Percentiles rank a stretch among this genome's conserved stretches.
Conservation (phyloP, 2,797 vertebrate species). For the Myotis daubentonii region DNA sequence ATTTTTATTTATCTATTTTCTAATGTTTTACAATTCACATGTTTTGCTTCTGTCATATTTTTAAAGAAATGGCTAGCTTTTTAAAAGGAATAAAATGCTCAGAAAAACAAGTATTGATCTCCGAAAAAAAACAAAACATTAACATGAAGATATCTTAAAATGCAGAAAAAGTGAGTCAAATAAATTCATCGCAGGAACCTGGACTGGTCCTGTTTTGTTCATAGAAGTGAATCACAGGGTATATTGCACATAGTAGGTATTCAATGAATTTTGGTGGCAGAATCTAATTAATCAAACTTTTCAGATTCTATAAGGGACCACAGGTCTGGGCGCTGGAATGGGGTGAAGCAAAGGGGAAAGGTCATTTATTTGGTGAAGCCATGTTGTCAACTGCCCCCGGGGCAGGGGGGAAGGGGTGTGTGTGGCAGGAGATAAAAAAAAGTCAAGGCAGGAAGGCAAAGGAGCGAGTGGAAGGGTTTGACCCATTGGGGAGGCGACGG, state of each 20-base stretch:
- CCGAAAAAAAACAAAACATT: neutral
- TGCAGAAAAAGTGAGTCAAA: neutral
- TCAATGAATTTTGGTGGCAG: neutral
- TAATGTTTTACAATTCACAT: neutral
- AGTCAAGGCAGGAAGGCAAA: neutral
- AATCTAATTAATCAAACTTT: neutral
- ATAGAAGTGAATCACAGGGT: neutral
- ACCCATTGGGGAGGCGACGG: rapidly evolving
- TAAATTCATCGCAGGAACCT: neutral
- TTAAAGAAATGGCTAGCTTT: neutral
- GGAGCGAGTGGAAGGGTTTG: rapidly evolving
- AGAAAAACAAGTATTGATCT: neutral
- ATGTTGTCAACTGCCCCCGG: neutral
- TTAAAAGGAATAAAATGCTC: neutral
- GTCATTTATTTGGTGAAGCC: neutral
- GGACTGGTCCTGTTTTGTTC: neutral
- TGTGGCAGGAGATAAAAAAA: neutral
- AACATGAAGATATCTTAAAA: neutral
- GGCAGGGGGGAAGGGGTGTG: too few species aligned
- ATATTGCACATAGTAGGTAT: neutral
- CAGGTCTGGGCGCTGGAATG: neutral
- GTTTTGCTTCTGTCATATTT: neutral
- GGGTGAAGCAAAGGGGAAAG: rapidly evolving
- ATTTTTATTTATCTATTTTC: neutral
- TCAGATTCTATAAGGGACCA: neutral